Conservation (phyloP, 2,113 vertebrate genomes). For the Indicator maculatus region DNA sequence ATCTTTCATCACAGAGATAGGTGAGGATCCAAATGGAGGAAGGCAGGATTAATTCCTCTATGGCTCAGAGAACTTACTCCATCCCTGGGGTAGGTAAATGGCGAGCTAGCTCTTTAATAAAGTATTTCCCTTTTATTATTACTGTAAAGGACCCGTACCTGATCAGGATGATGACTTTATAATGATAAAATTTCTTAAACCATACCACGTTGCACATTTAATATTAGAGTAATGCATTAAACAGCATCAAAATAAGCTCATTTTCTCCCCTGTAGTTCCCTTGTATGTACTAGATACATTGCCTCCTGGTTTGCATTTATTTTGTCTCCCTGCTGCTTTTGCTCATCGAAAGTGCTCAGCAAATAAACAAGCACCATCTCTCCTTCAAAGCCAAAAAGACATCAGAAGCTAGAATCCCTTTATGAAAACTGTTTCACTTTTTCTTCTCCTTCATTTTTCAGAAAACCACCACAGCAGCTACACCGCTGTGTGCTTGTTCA, state of each 20-base stretch:
- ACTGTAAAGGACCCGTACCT: neutral
- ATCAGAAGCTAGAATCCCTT: constrained; percentile 28
- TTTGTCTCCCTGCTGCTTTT: constrained; percentile 9
- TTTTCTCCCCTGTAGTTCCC: constrained; percentile 11
- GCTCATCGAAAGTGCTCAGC: constrained; percentile 10
- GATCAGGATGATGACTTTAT: neutral
- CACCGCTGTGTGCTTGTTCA: neutral
- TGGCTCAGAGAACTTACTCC: constrained; percentile 2
- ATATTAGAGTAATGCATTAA: neutral
- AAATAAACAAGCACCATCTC: constrained; percentile 21
- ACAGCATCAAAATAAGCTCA: constrained; percentile 28
- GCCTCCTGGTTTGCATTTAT: neutral
- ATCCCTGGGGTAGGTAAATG: constrained; percentile 5
- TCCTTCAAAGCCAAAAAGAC: constrained; percentile 20
- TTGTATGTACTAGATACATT: neutral
- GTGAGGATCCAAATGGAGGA: neutral
- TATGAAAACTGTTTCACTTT: constrained; percentile 12
- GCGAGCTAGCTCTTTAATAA: constrained; percentile 8
- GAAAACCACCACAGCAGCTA: constrained; percentile 36
- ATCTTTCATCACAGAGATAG: neutral
- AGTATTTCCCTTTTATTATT: neutral
- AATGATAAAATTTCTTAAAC: constrained; percentile 16
- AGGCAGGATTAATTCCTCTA: constrained; percentile 20
- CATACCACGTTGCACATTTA: constrained; percentile 11
- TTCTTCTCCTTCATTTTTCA: constrained; percentile 6